Evolutionary conservation across 2,888 invertebrate genomes (phyloP).

Genomic region (Lasioglossum malachurum): DNA sequence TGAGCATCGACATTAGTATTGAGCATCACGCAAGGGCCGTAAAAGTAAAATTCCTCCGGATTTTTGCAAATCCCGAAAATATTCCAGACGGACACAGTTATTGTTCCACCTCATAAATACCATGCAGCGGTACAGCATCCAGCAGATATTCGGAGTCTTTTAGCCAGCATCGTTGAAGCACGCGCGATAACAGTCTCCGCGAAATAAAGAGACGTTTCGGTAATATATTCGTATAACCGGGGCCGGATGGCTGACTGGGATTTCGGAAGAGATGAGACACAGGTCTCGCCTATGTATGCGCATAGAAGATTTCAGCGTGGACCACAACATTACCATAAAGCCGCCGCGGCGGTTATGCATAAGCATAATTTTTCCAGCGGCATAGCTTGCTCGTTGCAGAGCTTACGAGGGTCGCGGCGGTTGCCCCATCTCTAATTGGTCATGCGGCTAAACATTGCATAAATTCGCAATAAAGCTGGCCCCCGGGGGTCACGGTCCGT

Average conservation of each 20-base stretch:
- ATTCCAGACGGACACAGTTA: not conserved
- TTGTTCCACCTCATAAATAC: conserved; percentile 17
- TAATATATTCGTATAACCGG: conserved; percentile 78
- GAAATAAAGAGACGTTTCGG: conserved; percentile 78
- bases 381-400: conserved; percentile 71
- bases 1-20: not conserved
- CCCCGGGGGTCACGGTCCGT: conserved; percentile 66
- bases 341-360: conserved; percentile 81
- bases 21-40: not conserved
- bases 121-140: conserved; percentile 25
- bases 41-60: not conserved
- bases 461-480: conserved; percentile 83
- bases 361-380: conserved; percentile 82
- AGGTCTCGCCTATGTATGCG: conserved; percentile 75
- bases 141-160: conserved; percentile 45
- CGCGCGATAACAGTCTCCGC: conserved; percentile 52
- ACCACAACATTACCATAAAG: conserved; percentile 83
- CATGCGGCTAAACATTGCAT: conserved; percentile 82
- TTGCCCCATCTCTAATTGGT: conserved; percentile 81
- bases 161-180: conserved; percentile 44
- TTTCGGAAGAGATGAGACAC: conserved; percentile 68
- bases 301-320: conserved; percentile 81
- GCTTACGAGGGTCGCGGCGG: conserved; percentile 73
- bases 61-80: not conserved
- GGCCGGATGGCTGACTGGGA: conserved; percentile 38